Conservation (phyloP, 2,888 invertebrate genomes). For the Ametastegia equiseti region DNA sequence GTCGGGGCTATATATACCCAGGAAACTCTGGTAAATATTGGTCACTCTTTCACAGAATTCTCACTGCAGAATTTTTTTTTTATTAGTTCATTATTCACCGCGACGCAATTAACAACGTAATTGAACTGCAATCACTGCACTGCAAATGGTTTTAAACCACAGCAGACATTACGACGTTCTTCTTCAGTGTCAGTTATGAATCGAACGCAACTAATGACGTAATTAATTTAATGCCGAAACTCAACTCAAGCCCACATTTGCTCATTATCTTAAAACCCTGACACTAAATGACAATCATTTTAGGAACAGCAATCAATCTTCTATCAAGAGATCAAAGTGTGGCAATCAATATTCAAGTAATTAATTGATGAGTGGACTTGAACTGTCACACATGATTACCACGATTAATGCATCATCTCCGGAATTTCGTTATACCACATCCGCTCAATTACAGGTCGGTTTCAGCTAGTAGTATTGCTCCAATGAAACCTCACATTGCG, state of each 20-base stretch:
- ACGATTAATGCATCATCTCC: not conserved
- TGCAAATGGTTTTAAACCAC: not conserved
- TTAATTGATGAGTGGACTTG: not conserved
- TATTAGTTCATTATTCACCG: not conserved
- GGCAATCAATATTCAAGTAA: not conserved
- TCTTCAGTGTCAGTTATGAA: no score
- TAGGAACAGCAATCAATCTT: no score
- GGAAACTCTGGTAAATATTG: constrained; percentile 3
- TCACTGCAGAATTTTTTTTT: not conserved
- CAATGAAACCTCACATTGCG: not conserved
- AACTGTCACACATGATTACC: not conserved
- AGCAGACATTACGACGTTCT: no score
- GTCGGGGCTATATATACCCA: not conserved
- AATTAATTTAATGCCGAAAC: no score
- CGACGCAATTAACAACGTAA: not conserved
- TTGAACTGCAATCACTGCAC: not conserved
- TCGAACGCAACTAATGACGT: no score
- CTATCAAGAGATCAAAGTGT: no score
- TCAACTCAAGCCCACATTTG: no score
- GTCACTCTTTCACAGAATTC: not conserved
- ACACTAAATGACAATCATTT: no score
- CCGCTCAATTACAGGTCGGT: not conserved
- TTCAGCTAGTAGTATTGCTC: not conserved
- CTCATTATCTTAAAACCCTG: no score
- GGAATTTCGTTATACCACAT: not conserved